Evolutionary conservation across 2,888 invertebrate genomes (phyloP), one percentile per base, ranked within the genome.

Genomic region (Drosophila percnosoma): DNA sequence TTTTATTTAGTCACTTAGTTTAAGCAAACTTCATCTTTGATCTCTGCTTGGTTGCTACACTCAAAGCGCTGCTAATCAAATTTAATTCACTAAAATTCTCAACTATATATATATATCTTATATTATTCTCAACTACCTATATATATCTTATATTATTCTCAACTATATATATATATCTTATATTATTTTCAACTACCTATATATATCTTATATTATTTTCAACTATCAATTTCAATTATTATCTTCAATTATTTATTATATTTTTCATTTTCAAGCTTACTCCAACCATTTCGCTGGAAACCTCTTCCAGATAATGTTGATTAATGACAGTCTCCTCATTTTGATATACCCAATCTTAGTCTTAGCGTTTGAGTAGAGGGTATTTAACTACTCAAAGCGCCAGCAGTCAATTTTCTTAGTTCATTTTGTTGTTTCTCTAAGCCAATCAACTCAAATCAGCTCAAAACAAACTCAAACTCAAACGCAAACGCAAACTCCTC

Each of bases 381-480:
- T 73, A 73, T 73, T 51, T 4, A 10, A 27, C 40, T 33, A 24
- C 36, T 62, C 42, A 54, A 34, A 33, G 55, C 54, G 38, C 10
- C 54, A 45, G 53, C 34, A 8, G 27, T 60, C 66, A 75, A 64
- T 74, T 70, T 66, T 52, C 63, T 75, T 66, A 36, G 61, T 70
- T 64, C 52, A 66, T 54, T 65, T 66, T 57, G 58, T 75, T 40
- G 34, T 21, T 53, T 53, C 54, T 49, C 21, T 31, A 42, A 59
- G 53, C 52, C 60, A 60, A 52, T 38, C 18, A 54, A 58, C 69
- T 63, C 48, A 45, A 64, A 59, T 66, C 63, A 66, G 61, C 57
- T 66, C 31, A 63, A 68, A 80, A 64, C 53, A 54, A 75, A 76
- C 78, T 79, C 60, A 64, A 67, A 67, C 73, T 33, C 11, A 33